Conservation (phyloP, 2,888 invertebrate genomes). For the Drosophila birchii region DNA sequence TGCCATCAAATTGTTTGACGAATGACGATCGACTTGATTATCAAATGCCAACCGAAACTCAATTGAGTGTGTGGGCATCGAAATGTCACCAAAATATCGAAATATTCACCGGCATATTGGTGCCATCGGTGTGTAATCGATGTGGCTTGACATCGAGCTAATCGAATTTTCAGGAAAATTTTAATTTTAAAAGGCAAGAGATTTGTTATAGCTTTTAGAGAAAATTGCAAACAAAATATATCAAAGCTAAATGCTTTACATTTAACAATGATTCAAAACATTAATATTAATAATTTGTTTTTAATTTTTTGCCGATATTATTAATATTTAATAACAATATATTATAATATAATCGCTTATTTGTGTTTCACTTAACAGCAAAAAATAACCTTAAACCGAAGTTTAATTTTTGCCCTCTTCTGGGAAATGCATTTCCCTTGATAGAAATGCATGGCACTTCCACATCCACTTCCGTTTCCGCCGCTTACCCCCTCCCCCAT, state of each 20-base stretch:
- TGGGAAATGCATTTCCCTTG: slow-evolving; percentile 1
- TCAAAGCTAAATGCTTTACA: too few relatives aligned
- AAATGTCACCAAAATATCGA: slow-evolving; percentile 6
- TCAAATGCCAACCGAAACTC: slow-evolving; percentile 27
- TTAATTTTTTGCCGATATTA: too few relatives aligned
- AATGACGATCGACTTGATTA: slow-evolving; percentile 28
- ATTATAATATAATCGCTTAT: background rate
- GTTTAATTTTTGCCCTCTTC: background rate
- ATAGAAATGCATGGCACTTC: slow-evolving; percentile 11
- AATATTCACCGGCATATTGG: background rate
- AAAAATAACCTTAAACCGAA: background rate
- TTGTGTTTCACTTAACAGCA: background rate
- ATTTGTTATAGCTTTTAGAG: too few relatives aligned
- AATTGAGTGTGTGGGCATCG: slow-evolving; percentile 17
- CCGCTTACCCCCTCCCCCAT: background rate
- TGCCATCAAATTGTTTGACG: slow-evolving; percentile 21
- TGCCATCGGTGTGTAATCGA: slow-evolving; percentile 3
- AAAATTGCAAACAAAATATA: too few relatives aligned
- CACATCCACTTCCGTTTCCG: slow-evolving; percentile 10
- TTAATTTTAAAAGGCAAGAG: background rate
- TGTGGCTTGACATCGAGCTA: background rate
- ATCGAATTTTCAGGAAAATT: background rate
- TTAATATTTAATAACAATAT: too few relatives aligned
- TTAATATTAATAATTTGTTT: too few relatives aligned
- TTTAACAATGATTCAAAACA: too few relatives aligned